Evolutionary conservation across 2,797 vertebrate genomes (phyloP), one percentile per base, ranked within the genome.

Genomic region (Myotis pilosus): DNA sequence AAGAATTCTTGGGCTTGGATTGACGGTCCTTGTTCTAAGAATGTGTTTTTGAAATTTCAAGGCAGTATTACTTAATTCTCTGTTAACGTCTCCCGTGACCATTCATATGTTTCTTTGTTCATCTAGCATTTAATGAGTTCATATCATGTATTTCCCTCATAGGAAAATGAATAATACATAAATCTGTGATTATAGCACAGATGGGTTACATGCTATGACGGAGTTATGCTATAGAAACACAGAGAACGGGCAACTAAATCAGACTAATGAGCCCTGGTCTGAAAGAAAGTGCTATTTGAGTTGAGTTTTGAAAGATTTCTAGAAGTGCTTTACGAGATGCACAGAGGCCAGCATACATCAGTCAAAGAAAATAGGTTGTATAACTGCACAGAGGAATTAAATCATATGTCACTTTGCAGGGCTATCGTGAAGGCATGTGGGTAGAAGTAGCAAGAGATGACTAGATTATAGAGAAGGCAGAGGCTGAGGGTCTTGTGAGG

Each of bases 1-100:
- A 69, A 60, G 55, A 55, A 36, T 84, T 89, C 38, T 86, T 62
- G 28, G 49, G 30, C 36, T 93, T 81, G 2, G 11, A 66, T 68
- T 76, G 71, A 23, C 11, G 33, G 62, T 36, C 19, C 88, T 92
- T 80, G 19, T 84, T 75, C 30, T 93, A 51, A 85, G 51, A 76
- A 13, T n/a, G 9, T 71, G n/a, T 51, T 66, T 92, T 66, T 83
- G 78, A 88, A 76, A 95, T 71, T 80, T 91, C 20, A 89, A 47
- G 44, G 30, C 2, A 51, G 16, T 60, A 12, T 22, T 85, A 23
- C 47, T 95, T 92, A 20, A 51, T 82, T 89, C 10, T 36, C 87
- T 88, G 49, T 55, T 62, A 62, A 62, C 12, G 28, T 95, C 94
- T 84, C 89, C 44, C 4, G 4, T 53, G 33, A 17, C 62, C 44